Conservation (phyloP, 2,113 vertebrate species). For the Tachycineta bicolor region DNA sequence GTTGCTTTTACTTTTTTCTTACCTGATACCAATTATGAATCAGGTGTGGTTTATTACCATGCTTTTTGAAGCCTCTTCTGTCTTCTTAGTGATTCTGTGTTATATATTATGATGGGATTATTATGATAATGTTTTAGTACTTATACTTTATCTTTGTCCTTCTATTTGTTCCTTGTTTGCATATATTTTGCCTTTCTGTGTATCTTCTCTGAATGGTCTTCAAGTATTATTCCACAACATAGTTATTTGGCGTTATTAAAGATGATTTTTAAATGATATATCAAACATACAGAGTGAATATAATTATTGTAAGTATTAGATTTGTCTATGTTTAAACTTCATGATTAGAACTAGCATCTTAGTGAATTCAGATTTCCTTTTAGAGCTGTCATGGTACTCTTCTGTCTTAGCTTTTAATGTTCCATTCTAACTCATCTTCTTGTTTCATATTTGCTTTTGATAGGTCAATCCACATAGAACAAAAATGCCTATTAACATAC, state of each 20-base stretch:
- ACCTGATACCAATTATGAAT: neutral
- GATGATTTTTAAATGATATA: too few relatives aligned
- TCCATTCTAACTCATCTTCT: neutral
- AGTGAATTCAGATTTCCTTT: neutral
- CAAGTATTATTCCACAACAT: neutral
- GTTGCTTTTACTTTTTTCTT: neutral
- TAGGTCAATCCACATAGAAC: neutral
- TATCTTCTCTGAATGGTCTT: neutral
- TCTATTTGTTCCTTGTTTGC: neutral
- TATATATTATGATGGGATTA: constrained; percentile 5
- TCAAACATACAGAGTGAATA: neutral
- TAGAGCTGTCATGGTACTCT: neutral
- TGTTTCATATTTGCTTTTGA: neutral
- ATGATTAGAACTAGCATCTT: neutral
- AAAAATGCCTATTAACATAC: neutral
- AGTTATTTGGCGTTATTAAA: neutral
- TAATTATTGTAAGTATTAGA: neutral
- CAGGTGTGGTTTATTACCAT: neutral
- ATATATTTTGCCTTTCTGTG: neutral
- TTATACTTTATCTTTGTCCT: constrained; percentile 2
- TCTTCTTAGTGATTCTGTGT: neutral
- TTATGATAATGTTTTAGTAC: constrained; percentile 12
- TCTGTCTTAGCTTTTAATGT: neutral
- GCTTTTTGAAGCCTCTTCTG: neutral
- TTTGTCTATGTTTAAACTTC: neutral